Percentiles rank a stretch among this genome's conserved stretches.
Conservation (phyloP, 2,797 vertebrate genomes). For the Amniataba percoides region DNA sequence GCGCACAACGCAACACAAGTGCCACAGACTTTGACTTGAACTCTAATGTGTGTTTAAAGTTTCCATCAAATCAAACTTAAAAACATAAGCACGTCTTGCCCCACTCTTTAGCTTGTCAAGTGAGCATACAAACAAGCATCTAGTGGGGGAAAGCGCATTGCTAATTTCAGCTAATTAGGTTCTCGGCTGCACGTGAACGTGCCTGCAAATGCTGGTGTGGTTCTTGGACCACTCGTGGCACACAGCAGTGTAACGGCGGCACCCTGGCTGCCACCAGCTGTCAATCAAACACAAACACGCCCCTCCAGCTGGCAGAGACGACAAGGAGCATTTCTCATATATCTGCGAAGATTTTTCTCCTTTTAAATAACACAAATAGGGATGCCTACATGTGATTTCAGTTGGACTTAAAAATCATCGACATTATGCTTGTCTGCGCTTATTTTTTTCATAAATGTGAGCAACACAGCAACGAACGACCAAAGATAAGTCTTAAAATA, state of each 20-base stretch:
- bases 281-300: conserved; percentile 3
- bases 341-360: not conserved
- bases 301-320: not conserved
- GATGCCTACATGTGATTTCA: not conserved
- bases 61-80: not conserved
- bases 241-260: not conserved
- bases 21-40: no score
- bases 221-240: not conserved
- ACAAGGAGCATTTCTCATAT: not conserved
- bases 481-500: not conserved
- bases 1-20: no score
- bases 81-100: not conserved
- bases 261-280: not conserved
- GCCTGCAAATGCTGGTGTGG: not conserved
- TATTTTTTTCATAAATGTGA: not conserved
- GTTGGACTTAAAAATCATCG: not conserved
- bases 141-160: not conserved
- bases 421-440: not conserved
- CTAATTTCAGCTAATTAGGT: not conserved
- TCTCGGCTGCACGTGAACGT: not conserved
- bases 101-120: no score
- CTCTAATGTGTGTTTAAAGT: no score
- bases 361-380: not conserved
- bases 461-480: not conserved
- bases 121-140: not conserved